These are phyloP conservation scores for Tryphoninae sp. DNA, from an alignment of 2,888 invertebrate genomes.

Conservation along the genomic window DNA sequence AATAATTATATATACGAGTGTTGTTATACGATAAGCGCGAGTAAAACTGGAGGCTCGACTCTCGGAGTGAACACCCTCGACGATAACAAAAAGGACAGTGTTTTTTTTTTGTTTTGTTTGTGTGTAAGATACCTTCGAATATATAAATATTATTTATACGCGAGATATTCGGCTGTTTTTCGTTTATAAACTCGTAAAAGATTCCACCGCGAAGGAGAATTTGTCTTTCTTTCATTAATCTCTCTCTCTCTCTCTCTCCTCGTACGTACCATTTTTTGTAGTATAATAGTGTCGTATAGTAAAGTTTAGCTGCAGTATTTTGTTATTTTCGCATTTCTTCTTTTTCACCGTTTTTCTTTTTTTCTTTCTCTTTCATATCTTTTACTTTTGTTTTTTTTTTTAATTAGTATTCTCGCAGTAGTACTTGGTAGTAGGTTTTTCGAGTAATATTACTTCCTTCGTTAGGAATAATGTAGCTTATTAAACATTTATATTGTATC, in stretches of 20 bases:
- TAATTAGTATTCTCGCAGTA: conserved; percentile 33
- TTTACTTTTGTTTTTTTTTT: not conserved
- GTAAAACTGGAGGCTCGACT: conserved; percentile 50
- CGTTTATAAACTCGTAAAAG: not conserved
- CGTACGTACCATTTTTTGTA: conserved; percentile 33
- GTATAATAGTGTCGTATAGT: conserved; percentile 20
- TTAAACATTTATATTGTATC: conserved; percentile 56
- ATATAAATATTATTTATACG: not conserved
- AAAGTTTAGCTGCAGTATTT: conserved; percentile 34
- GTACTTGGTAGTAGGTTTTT: conserved; percentile 48
- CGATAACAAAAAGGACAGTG: not conserved
- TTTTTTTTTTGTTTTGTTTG: not conserved
- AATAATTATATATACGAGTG: conserved; percentile 9
- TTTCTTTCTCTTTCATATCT: not conserved
- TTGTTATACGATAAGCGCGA: conserved; percentile 32
- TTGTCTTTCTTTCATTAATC: not conserved
- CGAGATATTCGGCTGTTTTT: not conserved
- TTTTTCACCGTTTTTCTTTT: conserved; percentile 1
- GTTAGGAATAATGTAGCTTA: conserved; percentile 43
- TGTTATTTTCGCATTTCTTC: too few relatives aligned
- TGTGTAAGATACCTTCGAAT: not conserved
- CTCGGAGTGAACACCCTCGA: conserved; percentile 44
- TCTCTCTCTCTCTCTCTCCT: conserved; percentile 13
- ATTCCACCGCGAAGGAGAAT: conserved; percentile 2
- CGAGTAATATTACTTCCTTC: conserved; percentile 45